A percentile compares a stretch with the other conserved stretches of the same genome.
phyloP scores from a whole-genome alignment of 2,113 vertebrate species.

The Oriolus oriolus region DNA sequence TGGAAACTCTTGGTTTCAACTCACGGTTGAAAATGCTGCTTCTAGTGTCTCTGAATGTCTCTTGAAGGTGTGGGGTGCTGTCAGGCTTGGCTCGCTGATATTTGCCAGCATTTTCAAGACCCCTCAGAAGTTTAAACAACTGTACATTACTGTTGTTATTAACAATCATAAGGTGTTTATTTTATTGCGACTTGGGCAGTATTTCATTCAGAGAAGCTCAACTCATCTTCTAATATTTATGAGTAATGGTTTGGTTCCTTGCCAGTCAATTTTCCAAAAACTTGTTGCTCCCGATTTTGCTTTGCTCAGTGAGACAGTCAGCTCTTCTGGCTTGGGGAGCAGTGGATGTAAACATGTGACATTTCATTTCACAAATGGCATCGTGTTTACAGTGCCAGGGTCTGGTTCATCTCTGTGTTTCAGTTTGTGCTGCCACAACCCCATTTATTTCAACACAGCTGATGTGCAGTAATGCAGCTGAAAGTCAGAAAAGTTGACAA shows the following conservation, averaged over 20 bases:
- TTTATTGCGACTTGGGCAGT: not conserved
- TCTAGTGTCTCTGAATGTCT: not conserved
- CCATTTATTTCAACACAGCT: not conserved
- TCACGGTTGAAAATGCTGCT: not conserved
- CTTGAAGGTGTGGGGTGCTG: not conserved
- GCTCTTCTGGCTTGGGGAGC: not conserved
- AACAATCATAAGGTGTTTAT: not conserved
- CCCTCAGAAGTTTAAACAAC: not conserved
- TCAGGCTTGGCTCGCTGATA: not conserved
- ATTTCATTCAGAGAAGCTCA: not conserved
- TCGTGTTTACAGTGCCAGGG: not conserved
- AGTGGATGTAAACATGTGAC: not conserved
- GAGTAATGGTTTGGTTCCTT: not conserved
- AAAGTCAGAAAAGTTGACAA: not conserved
- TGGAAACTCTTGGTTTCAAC: not conserved
- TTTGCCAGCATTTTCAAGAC: not conserved
- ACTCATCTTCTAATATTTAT: not conserved
- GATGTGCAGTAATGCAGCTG: not conserved
- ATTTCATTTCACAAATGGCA: not conserved
- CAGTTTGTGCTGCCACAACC: not conserved
- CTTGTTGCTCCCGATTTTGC: not conserved
- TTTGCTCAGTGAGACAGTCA: not conserved
- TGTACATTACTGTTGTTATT: not conserved
- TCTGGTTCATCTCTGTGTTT: not conserved
- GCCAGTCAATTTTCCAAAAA: not conserved